Conservation (phyloP, 2,797 vertebrate species). For the Gymnopithys bicolor region DNA sequence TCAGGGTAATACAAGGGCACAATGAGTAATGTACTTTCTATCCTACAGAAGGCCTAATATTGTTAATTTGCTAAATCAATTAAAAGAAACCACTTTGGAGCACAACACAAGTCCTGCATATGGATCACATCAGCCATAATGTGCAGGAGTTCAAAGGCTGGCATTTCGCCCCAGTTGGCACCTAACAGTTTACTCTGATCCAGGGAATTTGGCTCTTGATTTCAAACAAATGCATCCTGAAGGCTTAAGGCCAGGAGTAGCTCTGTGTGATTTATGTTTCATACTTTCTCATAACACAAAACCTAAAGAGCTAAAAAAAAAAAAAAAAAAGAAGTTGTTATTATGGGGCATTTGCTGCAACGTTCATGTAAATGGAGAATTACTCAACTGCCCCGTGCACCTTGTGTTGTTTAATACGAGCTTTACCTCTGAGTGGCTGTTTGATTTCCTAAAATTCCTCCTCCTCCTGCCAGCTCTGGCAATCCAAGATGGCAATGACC, state of each 20-base stretch:
- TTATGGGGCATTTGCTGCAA: slow-evolving; percentile 65
- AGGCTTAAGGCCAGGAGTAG: slow-evolving; percentile 76
- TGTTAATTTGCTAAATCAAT: slow-evolving; percentile 80
- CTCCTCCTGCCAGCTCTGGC: neutral
- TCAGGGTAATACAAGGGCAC: slow-evolving; percentile 67
- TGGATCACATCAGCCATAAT: slow-evolving; percentile 71
- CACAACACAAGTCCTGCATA: slow-evolving; percentile 44
- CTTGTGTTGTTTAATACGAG: slow-evolving; percentile 43
- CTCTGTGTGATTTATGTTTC: slow-evolving; percentile 79
- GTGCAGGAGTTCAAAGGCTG: slow-evolving; percentile 75
- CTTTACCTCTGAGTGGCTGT: neutral
- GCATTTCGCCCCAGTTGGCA: slow-evolving; percentile 77
- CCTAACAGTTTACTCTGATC: slow-evolving; percentile 67
- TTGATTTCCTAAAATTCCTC: slow-evolving; percentile 4
- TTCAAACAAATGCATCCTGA: slow-evolving; percentile 83
- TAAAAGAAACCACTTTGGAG: slow-evolving; percentile 78
- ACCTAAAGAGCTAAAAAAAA: slow-evolving; percentile 69
- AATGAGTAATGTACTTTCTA: slow-evolving; percentile 72
- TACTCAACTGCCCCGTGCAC: slow-evolving; percentile 3
- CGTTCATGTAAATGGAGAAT: slow-evolving; percentile 58
- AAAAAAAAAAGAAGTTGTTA: slow-evolving; percentile 13
- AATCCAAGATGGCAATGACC: neutral
- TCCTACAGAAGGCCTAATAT: slow-evolving; percentile 74
- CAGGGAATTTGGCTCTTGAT: slow-evolving; percentile 81
- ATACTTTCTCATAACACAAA: slow-evolving; percentile 79